These are phyloP conservation scores for Oryzias melastigma DNA, from an alignment of 2,113 vertebrate species.

Conservation along the genomic window DNA sequence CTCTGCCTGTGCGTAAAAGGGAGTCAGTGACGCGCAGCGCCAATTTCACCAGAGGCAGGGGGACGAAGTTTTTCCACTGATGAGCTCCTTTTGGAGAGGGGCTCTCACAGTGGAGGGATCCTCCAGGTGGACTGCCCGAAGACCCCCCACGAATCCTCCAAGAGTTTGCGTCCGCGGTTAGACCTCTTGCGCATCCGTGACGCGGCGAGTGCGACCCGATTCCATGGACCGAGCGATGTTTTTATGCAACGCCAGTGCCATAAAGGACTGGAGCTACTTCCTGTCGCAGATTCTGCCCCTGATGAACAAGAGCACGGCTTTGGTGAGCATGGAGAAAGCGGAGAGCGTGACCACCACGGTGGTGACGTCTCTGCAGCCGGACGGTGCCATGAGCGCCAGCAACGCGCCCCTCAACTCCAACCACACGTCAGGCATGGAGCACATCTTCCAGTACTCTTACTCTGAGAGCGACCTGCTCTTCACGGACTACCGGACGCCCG, in stretches of 20 bases:
- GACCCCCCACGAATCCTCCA: background rate
- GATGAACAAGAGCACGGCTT: conserved; percentile 81
- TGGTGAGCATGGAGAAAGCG: conserved; percentile 76
- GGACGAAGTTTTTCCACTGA: conserved; percentile 23
- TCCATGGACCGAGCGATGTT: conserved; percentile 74
- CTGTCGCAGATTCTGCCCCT: conserved; percentile 85
- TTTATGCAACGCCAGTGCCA: conserved; percentile 85
- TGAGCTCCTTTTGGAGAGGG: conserved; percentile 15
- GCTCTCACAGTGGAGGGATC: conserved; percentile 11
- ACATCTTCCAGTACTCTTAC: conserved; percentile 82
- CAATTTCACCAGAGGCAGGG: background rate
- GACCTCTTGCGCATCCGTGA: background rate
- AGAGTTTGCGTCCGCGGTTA: conserved; percentile 2
- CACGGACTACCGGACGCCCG: conserved; percentile 82
- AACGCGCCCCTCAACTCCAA: conserved; percentile 81
- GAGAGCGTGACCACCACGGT: conserved; percentile 81
- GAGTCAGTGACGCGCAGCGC: conserved; percentile 4
- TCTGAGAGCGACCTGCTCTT: conserved; percentile 83
- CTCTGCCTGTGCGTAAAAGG: conserved; percentile 50
- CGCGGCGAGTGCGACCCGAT: background rate
- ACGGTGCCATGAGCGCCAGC: conserved; percentile 77
- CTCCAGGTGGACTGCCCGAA: conserved; percentile 30
- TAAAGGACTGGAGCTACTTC: conserved; percentile 87
- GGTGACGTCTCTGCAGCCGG: conserved; percentile 83
- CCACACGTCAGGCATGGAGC: conserved; percentile 83